A percentile compares a stretch with the other conserved stretches of the same genome.
phyloP scores from a whole-genome alignment of 2,888 invertebrate genomes.

The Ophion slaviceki region DNA sequence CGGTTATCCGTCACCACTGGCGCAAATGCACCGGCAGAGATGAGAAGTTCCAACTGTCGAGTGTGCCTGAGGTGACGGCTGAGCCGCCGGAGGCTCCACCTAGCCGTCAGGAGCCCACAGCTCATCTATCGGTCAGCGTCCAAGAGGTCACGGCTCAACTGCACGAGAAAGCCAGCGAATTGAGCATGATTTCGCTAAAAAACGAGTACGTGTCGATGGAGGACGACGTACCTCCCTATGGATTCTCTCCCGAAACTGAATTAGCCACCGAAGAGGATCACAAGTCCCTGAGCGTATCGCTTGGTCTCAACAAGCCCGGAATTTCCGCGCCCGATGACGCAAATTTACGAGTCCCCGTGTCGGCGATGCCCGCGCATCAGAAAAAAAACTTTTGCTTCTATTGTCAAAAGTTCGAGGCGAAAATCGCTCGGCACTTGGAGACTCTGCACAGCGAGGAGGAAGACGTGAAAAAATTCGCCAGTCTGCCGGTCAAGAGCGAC shows the following conservation, averaged over 20 bases:
- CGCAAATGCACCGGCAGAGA: conserved; percentile 35
- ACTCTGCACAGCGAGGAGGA: conserved; percentile 48
- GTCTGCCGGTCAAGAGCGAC: conserved; percentile 28
- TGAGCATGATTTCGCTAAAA: not conserved
- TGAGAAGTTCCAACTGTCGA: conserved; percentile 41
- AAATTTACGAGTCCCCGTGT: conserved; percentile 2
- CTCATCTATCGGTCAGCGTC: not conserved
- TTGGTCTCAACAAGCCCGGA: not conserved
- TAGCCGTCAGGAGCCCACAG: not conserved
- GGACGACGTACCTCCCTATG: not conserved
- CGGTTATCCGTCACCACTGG: conserved; percentile 55
- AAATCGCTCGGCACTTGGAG: conserved; percentile 61
- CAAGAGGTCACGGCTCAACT: conserved; percentile 46
- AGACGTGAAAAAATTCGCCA: conserved; percentile 56
- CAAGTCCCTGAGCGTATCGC: conserved; percentile 17
- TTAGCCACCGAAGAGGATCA: not conserved
- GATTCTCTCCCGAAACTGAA: not conserved
- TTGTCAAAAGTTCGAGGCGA: conserved; percentile 55
- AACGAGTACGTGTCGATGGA: not conserved
- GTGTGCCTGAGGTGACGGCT: conserved; percentile 51
- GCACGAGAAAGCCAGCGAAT: conserved; percentile 58
- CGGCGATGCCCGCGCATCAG: conserved; percentile 1
- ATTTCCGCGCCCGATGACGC: conserved; percentile 42
- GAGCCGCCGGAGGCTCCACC: not conserved
- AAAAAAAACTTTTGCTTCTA: conserved; percentile 61